phyloP scores from a whole-genome alignment of 2,888 invertebrate species.

The Myopa tessellatipennis region DNA sequence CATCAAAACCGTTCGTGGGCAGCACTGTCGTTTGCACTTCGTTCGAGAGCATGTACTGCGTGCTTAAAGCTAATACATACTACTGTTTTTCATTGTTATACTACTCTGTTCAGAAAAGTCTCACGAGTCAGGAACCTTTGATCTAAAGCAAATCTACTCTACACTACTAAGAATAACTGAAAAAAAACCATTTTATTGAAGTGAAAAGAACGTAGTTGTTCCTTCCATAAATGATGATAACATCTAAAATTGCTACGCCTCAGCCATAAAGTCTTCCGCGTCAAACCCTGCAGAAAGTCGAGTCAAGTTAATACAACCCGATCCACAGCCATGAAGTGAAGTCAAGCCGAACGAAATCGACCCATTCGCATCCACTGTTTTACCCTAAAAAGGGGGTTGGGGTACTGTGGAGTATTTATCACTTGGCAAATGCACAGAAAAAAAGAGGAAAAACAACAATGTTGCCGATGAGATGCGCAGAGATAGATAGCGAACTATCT shows the following conservation, averaged over 20 bases:
- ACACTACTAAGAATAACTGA: too few relatives aligned
- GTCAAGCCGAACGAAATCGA: neutral
- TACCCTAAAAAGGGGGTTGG: neutral
- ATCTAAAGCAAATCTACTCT: too few relatives aligned
- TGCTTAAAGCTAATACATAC: too few relatives aligned
- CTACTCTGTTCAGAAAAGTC: too few relatives aligned
- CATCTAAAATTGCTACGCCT: constrained; percentile 1
- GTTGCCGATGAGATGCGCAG: constrained; percentile 21
- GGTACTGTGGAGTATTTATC: constrained; percentile 12
- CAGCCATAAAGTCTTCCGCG: neutral
- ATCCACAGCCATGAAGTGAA: neutral
- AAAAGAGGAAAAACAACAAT: neutral
- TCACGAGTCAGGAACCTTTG: too few relatives aligned
- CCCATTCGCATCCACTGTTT: neutral
- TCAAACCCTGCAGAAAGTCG: too few relatives aligned
- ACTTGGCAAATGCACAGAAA: neutral
- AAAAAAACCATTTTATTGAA: neutral
- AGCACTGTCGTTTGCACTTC: too few relatives aligned
- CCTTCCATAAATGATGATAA: neutral
- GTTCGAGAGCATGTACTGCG: too few relatives aligned
- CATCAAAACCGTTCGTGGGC: too few relatives aligned
- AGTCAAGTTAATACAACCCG: too few relatives aligned
- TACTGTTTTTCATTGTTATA: too few relatives aligned
- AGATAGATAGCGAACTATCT: constrained; percentile 30
- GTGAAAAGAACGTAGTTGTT: neutral